Evolutionary conservation across 2,888 invertebrate species (phyloP).

Genomic region (Diarsia brunnea): DNA sequence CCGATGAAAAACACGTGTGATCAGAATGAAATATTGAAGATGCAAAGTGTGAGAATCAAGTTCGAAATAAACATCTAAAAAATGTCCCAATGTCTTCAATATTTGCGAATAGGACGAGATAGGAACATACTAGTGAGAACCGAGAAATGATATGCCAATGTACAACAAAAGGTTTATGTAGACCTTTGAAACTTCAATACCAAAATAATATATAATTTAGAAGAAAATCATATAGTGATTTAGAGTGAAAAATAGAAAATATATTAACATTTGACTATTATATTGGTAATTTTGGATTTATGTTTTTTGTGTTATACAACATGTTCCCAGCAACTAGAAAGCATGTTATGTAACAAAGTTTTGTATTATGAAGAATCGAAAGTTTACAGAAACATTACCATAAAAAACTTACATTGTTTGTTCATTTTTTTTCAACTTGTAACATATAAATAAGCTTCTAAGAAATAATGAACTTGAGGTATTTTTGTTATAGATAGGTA

Average conservation of each 20-base stretch:
- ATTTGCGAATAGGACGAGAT: slow-evolving; percentile 15
- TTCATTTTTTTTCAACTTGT: background rate
- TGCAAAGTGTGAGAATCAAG: slow-evolving; percentile 30
- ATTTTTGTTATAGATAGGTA: too few species aligned
- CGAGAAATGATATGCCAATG: slow-evolving; percentile 36
- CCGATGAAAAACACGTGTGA: slow-evolving; percentile 43
- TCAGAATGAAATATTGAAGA: slow-evolving; percentile 11
- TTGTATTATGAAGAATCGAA: background rate
- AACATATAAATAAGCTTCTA: background rate
- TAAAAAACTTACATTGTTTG: background rate
- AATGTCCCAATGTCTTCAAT: slow-evolving; percentile 46
- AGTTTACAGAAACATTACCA: background rate
- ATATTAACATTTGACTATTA: background rate
- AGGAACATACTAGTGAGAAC: slow-evolving; percentile 41
- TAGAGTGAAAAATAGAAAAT: background rate
- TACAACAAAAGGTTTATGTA: background rate
- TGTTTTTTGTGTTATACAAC: background rate
- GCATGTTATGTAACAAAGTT: background rate
- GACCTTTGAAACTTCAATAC: background rate
- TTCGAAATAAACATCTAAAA: slow-evolving; percentile 20
- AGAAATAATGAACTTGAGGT: background rate
- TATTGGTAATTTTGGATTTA: too few species aligned
- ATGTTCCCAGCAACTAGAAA: background rate
- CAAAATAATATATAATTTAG: background rate
- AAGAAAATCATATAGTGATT: too few species aligned